phyloP scores from a whole-genome alignment of 2,888 invertebrate species.

The Trichogramma evanescens region DNA sequence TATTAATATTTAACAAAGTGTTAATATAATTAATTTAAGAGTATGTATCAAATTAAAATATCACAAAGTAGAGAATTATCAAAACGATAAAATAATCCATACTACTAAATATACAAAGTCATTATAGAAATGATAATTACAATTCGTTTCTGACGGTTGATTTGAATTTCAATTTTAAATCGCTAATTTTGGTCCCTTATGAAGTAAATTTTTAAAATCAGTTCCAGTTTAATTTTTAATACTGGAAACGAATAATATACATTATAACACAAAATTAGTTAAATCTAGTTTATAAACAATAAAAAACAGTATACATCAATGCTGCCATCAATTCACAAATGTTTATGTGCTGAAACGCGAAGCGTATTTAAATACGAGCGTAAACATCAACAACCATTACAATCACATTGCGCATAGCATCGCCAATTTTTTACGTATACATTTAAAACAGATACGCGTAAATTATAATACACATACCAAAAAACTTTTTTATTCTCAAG shows the following conservation, averaged over 20 bases:
- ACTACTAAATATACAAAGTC: constrained; percentile 16
- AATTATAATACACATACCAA: background rate
- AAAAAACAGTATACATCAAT: constrained; percentile 1
- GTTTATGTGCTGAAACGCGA: constrained; percentile 7
- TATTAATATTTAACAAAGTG: background rate
- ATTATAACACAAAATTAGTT: constrained; percentile 1
- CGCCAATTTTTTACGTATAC: constrained; percentile 1
- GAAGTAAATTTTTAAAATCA: constrained; percentile 1
- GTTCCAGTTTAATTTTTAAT: constrained; percentile 13
- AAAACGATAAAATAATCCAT: constrained; percentile 21
- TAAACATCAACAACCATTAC: no score
- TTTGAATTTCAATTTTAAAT: constrained; percentile 6
- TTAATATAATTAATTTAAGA: constrained; percentile 19
- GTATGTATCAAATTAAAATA: constrained; percentile 19
- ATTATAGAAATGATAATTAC: constrained; percentile 9
- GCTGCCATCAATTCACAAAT: constrained; percentile 3
- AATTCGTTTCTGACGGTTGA: constrained; percentile 3
- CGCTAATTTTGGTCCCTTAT: constrained; percentile 21
- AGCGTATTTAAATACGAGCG: constrained; percentile 4
- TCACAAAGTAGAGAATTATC: constrained; percentile 21
- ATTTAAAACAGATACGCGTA: background rate
- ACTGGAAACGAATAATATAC: constrained; percentile 18
- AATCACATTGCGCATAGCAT: no score
- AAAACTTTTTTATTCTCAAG: background rate
- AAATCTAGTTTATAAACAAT: constrained; percentile 4